These are phyloP conservation scores for Drosophila neonasuta DNA, from an alignment of 2,888 invertebrate species.

Conservation along the genomic window DNA sequence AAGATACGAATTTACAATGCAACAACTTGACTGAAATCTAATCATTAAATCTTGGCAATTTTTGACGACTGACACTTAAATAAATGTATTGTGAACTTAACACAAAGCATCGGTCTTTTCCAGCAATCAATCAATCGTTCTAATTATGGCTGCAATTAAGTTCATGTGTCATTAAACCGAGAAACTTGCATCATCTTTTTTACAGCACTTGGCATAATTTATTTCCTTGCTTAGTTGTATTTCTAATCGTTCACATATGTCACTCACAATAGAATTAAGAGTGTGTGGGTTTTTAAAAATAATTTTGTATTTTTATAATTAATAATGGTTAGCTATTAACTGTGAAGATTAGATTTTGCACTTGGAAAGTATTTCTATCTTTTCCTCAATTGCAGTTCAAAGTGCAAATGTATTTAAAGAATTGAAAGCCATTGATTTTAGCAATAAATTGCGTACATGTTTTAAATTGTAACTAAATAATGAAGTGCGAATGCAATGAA, in stretches of 20 bases:
- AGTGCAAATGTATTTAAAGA: neutral
- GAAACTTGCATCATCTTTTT: conserved; percentile 3
- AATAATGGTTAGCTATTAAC: neutral
- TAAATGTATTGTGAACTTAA: conserved; percentile 17
- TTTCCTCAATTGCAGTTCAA: neutral
- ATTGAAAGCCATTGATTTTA: neutral
- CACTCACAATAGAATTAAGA: neutral
- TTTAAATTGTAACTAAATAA: neutral
- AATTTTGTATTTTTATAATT: neutral
- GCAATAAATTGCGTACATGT: no score
- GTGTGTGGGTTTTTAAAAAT: neutral
- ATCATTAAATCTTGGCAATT: neutral
- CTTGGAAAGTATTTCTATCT: neutral
- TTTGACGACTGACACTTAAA: neutral
- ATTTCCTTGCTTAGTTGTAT: conserved; percentile 8
- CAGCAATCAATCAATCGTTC: conserved; percentile 5
- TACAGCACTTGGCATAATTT: conserved; percentile 6
- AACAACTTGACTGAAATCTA: conserved; percentile 38
- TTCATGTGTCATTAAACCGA: conserved; percentile 3
- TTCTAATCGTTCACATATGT: neutral
- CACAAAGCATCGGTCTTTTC: neutral
- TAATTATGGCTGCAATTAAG: conserved; percentile 1
- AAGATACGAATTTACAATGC: conserved; percentile 49
- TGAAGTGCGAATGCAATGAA: neutral
- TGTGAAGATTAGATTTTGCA: neutral